Evolutionary conservation across 2,113 vertebrate genomes (phyloP).

Genomic region (Pithys albifrons): DNA sequence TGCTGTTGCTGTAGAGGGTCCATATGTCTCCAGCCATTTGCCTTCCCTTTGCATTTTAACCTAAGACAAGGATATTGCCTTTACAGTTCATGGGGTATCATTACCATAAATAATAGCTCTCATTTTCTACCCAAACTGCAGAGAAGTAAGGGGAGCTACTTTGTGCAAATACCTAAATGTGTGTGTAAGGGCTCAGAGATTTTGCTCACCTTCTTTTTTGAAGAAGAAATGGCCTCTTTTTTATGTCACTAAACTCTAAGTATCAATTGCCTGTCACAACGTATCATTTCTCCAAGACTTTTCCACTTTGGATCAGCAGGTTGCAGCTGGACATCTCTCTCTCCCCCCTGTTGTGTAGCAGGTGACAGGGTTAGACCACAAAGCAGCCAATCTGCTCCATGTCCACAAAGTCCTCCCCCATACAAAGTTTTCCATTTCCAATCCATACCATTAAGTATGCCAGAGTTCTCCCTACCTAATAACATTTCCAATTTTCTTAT

Average conservation of each 20-base stretch:
- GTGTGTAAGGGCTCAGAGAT: neutral
- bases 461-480: neutral
- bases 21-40: neutral
- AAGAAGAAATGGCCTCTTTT: neutral
- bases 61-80: neutral
- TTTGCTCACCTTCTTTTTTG: neutral
- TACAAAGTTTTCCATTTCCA: neutral
- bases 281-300: neutral
- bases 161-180: neutral
- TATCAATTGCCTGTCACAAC: neutral
- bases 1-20: neutral
- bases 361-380: neutral
- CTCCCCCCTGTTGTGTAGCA: accelerated
- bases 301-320: neutral
- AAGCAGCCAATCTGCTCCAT: neutral
- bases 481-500: neutral
- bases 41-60: neutral
- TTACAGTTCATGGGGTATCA: neutral
- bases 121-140: neutral
- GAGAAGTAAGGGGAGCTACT: neutral
- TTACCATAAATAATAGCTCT: neutral
- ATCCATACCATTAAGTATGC: neutral
- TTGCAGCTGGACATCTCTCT: neutral
- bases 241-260: neutral
- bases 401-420: neutral